Evolutionary conservation across 2,888 invertebrate species (phyloP).

Genomic region (Carterocephalus palaemon): DNA sequence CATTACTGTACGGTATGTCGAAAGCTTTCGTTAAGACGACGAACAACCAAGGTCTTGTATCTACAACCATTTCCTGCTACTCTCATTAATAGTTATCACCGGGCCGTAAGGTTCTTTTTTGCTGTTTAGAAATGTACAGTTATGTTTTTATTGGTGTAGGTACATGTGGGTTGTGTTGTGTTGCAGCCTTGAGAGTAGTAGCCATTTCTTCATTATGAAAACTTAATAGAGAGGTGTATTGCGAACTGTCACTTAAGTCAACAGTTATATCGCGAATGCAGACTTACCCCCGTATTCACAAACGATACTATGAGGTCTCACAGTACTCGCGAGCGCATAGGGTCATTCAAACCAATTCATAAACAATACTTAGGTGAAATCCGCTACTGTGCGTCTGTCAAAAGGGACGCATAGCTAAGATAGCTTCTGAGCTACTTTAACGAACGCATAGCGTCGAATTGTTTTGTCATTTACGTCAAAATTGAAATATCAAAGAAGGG

Average conservation of each 20-base stretch:
- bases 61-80: background rate
- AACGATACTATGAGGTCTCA: too few relatives aligned
- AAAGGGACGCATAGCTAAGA: too few relatives aligned
- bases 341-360: too few relatives aligned
- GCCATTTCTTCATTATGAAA: slow-evolving; percentile 36
- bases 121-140: background rate
- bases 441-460: too few relatives aligned
- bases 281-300: too few relatives aligned
- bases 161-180: slow-evolving; percentile 6
- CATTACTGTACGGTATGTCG: slow-evolving; percentile 7
- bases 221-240: slow-evolving; percentile 32
- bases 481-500: too few relatives aligned
- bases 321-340: too few relatives aligned
- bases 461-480: too few relatives aligned
- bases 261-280: slow-evolving; percentile 3
- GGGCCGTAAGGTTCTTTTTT: slow-evolving; percentile 14
- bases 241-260: slow-evolving; percentile 19
- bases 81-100: background rate
- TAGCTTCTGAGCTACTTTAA: too few relatives aligned
- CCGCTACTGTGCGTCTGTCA: too few relatives aligned
- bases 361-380: too few relatives aligned
- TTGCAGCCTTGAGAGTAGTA: slow-evolving; percentile 43
- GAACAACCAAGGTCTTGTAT: slow-evolving; percentile 24
- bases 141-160: background rate
- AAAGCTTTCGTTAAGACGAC: slow-evolving; percentile 23